Evolutionary conservation across 2,113 vertebrate species (phyloP).

Genomic region (Chloroceryle aenea): DNA sequence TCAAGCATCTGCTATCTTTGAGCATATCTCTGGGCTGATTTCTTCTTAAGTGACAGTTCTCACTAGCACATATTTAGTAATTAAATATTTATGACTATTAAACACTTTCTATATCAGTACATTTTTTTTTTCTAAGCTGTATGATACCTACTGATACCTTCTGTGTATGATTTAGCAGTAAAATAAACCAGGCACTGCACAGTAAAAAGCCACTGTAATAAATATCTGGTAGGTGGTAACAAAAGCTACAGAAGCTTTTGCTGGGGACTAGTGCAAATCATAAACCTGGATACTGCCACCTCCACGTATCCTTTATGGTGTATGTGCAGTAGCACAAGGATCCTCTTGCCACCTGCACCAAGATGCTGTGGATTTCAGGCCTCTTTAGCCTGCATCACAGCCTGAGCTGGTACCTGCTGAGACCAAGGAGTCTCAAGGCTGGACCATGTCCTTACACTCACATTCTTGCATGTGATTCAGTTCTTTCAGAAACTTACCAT

Average conservation of each 20-base stretch:
- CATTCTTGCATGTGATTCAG: neutral
- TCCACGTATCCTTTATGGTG: rapidly evolving
- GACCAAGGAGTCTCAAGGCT: neutral
- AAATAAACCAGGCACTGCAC: neutral
- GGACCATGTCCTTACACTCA: neutral
- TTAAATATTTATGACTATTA: neutral
- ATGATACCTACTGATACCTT: neutral
- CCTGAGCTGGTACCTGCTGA: neutral
- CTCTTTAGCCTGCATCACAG: neutral
- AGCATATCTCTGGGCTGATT: neutral
- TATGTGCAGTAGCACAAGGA: neutral
- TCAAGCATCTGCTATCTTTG: neutral
- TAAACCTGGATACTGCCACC: neutral
- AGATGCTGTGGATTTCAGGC: neutral
- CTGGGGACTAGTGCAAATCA: neutral
- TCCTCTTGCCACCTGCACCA: neutral
- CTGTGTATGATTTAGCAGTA: neutral
- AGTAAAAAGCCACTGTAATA: neutral
- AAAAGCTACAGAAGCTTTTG: neutral
- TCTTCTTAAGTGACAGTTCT: neutral
- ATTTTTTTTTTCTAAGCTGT: neutral
- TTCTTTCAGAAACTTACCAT: neutral
- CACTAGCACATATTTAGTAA: neutral
- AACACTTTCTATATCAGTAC: neutral
- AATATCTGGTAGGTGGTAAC: neutral